phyloP scores from a whole-genome alignment of 2,888 invertebrate genomes.

The Lomographa bimaculata region DNA sequence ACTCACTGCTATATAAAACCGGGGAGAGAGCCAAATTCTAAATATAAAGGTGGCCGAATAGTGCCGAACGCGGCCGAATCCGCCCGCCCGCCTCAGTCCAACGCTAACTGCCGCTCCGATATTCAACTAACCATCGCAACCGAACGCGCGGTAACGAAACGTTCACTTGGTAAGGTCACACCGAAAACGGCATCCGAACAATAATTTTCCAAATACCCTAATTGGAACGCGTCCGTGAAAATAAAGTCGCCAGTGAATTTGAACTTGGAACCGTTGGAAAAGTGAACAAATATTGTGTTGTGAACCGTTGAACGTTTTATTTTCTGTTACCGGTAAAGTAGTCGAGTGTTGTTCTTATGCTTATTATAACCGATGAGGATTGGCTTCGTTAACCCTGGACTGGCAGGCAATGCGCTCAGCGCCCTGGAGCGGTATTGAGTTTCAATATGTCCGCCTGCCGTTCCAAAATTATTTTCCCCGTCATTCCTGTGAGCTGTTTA shows the following conservation, averaged over 20 bases:
- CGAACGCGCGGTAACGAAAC: constrained; percentile 70
- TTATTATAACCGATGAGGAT: constrained; percentile 47
- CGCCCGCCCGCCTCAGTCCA: constrained; percentile 81
- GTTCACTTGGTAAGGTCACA: constrained; percentile 66
- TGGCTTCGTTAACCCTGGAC: constrained; percentile 43
- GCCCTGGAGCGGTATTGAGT: constrained; percentile 73
- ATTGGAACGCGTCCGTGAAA: constrained; percentile 56
- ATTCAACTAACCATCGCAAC: constrained; percentile 68
- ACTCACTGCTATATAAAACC: constrained; percentile 84
- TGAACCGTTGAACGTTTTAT: constrained; percentile 58
- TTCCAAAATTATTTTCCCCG: constrained; percentile 66
- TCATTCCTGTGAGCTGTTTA: constrained; percentile 53
- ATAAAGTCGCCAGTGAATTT: constrained; percentile 53
- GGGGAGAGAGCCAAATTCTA: constrained; percentile 87
- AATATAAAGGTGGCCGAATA: constrained; percentile 81
- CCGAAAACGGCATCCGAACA: constrained; percentile 52
- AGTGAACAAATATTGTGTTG: constrained; percentile 69
- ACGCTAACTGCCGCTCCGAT: constrained; percentile 75
- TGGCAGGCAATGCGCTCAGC: constrained; percentile 49
- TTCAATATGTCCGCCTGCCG: constrained; percentile 75
- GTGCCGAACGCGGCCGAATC: constrained; percentile 70
- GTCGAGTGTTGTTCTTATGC: constrained; percentile 35
- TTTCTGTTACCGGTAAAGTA: constrained; percentile 72
- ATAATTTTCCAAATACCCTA: constrained; percentile 46
- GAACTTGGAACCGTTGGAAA: constrained; percentile 55